Base-by-base conservation (phyloP, 2,888 invertebrate genomes). In the Athalia cordata region DNA sequence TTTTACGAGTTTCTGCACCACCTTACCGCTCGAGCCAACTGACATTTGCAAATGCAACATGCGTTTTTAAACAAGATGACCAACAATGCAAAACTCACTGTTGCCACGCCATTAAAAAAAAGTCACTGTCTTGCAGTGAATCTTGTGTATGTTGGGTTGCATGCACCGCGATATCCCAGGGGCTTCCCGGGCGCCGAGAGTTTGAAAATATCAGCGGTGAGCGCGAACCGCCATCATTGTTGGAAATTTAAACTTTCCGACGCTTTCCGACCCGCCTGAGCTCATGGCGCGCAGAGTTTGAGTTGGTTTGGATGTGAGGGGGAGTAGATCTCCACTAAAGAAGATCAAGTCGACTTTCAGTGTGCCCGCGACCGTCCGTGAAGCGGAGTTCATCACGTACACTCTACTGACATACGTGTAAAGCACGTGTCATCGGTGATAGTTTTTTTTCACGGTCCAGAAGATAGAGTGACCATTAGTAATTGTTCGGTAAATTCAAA, bases 291-390 rank as follows among this genome's bases (percentile, higher is more conserved):
- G 72, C 5, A 57, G 59, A 72, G 72, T 72, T 70, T 72, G 59
- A 72, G 72, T 72, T 57, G 57, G 47, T 59, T 59, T 57, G n/a
- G 15, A 5, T n/a, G 72, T 72, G 72, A 72, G 72, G 72, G 72
- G 57, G 72, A 72, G 72, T 57, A 55, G 52, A 29, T 6, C 6
- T 13, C 50, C 29, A 50, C 45, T 59, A 59, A 72, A 72, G 70
- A 57, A 72, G 50, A 72, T 47, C 57, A 47, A 29, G 68, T 66
- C 47, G 59, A 72, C 57, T 72, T 29, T 87, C 87, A 86, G 87
- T 87, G 85, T 84, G 86, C 87, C 84, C 86, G 85, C 86, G 86
- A 80, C 82, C 85, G 87, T 86, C 84, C 84, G 85, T 86, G 86
- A 86, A 86, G 86, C 81, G 82, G 83, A 86, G 83, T 83, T 84